phyloP scores from a whole-genome alignment of 2,888 invertebrate species.

The Drosophila koepferae region DNA sequence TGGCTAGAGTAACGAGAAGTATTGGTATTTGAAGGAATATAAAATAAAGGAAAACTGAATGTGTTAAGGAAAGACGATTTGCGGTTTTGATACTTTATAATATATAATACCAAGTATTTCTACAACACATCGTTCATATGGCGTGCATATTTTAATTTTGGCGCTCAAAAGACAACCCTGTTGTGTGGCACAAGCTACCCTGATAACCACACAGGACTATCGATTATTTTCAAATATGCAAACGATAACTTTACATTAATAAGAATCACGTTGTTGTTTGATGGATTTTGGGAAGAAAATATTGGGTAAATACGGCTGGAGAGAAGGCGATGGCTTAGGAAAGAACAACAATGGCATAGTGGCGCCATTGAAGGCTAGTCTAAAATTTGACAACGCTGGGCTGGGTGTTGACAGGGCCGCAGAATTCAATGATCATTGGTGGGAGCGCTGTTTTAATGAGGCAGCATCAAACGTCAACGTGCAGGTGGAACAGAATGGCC shows the following conservation, averaged over 20 bases:
- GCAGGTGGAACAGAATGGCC: conserved; percentile 63
- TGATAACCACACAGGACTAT: conserved; percentile 15
- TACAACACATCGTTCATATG: too few species aligned
- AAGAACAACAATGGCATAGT: conserved; percentile 92
- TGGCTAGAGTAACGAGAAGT: conserved; percentile 37
- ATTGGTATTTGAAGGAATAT: conserved; percentile 41
- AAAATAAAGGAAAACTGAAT: conserved; percentile 69
- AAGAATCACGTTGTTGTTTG: conserved; percentile 25
- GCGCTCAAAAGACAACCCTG: conserved; percentile 28
- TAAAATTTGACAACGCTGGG: conserved; percentile 92
- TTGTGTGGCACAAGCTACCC: background rate
- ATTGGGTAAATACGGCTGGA: conserved; percentile 84
- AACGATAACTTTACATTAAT: conserved; percentile 12
- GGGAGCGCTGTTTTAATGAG: conserved; percentile 91
- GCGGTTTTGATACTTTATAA: conserved; percentile 1
- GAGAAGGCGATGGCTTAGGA: conserved; percentile 89
- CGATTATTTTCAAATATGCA: conserved; percentile 15
- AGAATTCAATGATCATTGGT: conserved; percentile 94
- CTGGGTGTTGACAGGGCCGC: conserved; percentile 91
- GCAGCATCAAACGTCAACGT: conserved; percentile 90
- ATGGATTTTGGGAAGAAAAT: conserved; percentile 84
- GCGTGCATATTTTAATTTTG: background rate
- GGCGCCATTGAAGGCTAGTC: conserved; percentile 90
- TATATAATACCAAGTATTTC: too few species aligned
- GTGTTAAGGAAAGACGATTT: conserved; percentile 40